A percentile compares a stretch with the other conserved stretches of the same genome.
Conservation (phyloP, 2,113 vertebrate genomes). For the Murina feae region DNA sequence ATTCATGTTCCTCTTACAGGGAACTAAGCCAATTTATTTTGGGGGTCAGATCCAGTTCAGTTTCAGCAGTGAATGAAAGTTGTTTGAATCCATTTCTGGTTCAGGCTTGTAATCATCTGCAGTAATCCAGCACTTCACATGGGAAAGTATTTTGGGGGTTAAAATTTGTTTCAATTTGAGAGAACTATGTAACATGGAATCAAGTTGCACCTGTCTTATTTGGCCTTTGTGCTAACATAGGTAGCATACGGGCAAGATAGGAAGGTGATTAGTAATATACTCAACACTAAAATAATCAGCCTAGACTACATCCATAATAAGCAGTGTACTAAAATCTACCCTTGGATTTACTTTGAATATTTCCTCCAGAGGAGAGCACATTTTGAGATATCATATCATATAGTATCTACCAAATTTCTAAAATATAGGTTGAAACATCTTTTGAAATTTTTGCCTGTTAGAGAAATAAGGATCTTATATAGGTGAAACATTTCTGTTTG, state of each 20-base stretch:
- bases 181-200: background rate
- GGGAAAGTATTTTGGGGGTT: background rate
- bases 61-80: conserved; percentile 47
- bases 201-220: background rate
- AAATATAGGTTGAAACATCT: background rate
- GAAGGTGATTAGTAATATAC: background rate
- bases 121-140: background rate
- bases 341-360: conserved; percentile 31
- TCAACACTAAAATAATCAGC: conserved; percentile 22
- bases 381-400: conserved; percentile 29
- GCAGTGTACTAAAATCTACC: background rate
- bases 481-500: background rate
- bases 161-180: conserved; percentile 5
- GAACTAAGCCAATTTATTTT: conserved; percentile 33
- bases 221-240: background rate
- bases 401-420: background rate
- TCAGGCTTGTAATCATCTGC: background rate
- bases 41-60: conserved; percentile 18
- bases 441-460: conserved; percentile 27
- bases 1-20: conserved; percentile 31
- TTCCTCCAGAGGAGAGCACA: background rate
- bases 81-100: conserved; percentile 35
- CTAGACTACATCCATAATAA: background rate
- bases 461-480: background rate
- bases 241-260: background rate